Base-by-base conservation (phyloP, 2,113 vertebrate species). In the Platycercus adscitus region DNA sequence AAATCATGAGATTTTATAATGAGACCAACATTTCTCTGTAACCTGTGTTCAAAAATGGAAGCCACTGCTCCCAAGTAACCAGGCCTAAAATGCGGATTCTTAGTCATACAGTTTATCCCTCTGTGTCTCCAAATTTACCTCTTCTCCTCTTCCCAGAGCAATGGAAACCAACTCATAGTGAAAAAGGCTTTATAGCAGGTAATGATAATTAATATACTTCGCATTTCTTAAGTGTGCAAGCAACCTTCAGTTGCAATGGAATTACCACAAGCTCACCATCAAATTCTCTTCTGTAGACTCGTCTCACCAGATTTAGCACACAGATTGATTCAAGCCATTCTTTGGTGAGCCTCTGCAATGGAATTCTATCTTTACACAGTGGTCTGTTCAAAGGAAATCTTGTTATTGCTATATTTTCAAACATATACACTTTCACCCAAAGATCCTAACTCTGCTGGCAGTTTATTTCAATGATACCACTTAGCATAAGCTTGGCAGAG, bases 391-490 rank as follows among this genome's bases (percentile, higher is more conserved):
- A 95, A 91, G 78, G 70, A 73, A 82, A 69, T 63, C 13, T 33
- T 93, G 73, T 64, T 93, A 84, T 56, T 94, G 93, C 81, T 43
- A 0, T 52, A 37, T 91, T 96, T 94, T 92, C 90, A 93, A 94
- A 65, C 91, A 79, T 9, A 23, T 43, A 92, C 84, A 91, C 92
- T 94, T 97, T 97, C 92, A 96, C 92, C 95, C 90, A 94, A 97
- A 96, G 96, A 90, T 96, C 88, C 94, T 93, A 89, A 82, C 83
- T 93, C 95, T 80, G 16, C 93, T 88, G 95, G 93, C 93, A 91
- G 77, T 82, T 95, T 80, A 77, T 92, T 94, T 91, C 92, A 90
- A 33, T 68, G 90, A 91, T 94, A 91, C 82, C 86, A 91, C 91
- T 94, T 79, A 94, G 93, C 88, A 76, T 76, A 89, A 77, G 86